Evolutionary conservation across 2,888 invertebrate species (phyloP).

Genomic region (Cepaea hortensis): DNA sequence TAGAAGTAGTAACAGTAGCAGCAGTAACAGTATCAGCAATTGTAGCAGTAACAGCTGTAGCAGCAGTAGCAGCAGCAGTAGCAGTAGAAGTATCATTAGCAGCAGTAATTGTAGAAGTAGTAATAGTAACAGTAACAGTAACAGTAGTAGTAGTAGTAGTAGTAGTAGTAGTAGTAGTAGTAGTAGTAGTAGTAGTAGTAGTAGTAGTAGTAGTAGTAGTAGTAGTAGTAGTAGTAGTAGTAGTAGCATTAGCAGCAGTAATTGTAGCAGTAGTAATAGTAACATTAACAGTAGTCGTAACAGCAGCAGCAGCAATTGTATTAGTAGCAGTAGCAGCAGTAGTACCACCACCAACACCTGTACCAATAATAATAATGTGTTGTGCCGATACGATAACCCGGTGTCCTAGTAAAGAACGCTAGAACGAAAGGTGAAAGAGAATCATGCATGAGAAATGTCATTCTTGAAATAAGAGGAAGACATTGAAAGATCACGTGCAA

Average conservation of each 20-base stretch:
- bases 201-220: neutral
- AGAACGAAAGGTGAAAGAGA: too few species aligned
- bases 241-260: neutral
- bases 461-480: too few species aligned
- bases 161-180: neutral
- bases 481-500: too few species aligned
- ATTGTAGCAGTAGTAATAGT: neutral
- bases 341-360: neutral
- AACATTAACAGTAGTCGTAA: neutral
- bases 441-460: too few species aligned
- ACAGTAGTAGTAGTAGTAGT: neutral
- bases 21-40: too few species aligned
- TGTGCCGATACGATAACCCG: neutral
- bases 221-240: slow-evolving; percentile 1
- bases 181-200: neutral
- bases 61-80: neutral
- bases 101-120: too few species aligned
- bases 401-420: too few species aligned
- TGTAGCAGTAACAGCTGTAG: neutral
- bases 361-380: neutral
- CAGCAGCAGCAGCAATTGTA: too few species aligned
- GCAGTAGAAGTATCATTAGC: too few species aligned
- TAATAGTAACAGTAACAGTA: neutral
- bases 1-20: neutral
- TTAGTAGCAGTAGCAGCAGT: neutral